Conservation (phyloP, 2,797 vertebrate genomes). For the Macroramphosus scolopax region DNA sequence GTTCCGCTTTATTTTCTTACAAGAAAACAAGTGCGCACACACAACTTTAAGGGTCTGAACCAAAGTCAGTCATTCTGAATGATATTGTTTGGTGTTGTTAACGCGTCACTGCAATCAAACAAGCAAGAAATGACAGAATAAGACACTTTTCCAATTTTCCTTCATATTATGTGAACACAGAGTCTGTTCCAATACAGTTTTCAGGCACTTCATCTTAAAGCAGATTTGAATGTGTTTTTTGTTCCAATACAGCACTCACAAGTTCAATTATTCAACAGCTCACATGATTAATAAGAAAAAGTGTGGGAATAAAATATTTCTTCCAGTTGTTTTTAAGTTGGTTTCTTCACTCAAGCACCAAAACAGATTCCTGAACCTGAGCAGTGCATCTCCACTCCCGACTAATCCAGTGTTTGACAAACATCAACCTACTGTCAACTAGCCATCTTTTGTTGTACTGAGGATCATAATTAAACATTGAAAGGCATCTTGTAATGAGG, state of each 20-base stretch:
- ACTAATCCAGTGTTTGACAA: too few relatives aligned
- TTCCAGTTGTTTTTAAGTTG: conserved; percentile 24
- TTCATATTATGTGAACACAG: conserved; percentile 25
- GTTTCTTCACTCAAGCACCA: background rate
- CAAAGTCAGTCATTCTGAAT: background rate
- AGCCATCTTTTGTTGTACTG: too few relatives aligned
- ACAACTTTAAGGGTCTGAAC: background rate
- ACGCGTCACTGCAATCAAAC: conserved; percentile 34
- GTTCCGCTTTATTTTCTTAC: background rate
- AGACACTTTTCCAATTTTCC: too few relatives aligned
- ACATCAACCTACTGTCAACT: too few relatives aligned
- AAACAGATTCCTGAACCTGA: conserved; percentile 1
- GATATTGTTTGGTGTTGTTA: conserved; percentile 6
- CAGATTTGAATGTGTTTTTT: conserved; percentile 7
- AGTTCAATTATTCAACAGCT: conserved; percentile 4
- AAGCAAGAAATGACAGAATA: conserved; percentile 18
- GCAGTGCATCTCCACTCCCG: too few relatives aligned
- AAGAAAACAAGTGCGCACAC: too few relatives aligned
- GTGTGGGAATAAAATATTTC: conserved; percentile 11
- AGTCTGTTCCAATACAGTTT: conserved; percentile 4
- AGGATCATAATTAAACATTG: too few relatives aligned
- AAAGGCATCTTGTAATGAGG: too few relatives aligned
- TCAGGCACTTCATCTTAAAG: conserved; percentile 30
- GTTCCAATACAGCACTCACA: conserved; percentile 29
- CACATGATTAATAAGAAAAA: conserved; percentile 1